Conservation (phyloP, 2,888 invertebrate genomes). For the Thereva unica region DNA sequence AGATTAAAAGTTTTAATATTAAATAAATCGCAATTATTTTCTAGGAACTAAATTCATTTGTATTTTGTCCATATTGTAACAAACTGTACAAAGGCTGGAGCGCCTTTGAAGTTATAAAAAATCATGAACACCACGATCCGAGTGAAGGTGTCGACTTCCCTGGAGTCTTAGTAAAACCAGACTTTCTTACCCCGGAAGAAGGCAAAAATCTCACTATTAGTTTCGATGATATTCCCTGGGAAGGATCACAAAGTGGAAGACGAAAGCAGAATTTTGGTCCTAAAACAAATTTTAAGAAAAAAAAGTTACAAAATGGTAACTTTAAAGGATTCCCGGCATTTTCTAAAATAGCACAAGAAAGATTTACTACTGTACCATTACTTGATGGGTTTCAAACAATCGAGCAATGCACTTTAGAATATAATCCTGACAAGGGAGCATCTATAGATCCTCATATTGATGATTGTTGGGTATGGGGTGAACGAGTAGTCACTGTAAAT, state of each 20-base stretch:
- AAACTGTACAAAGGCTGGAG: constrained; percentile 79
- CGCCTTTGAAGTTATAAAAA: constrained; percentile 58
- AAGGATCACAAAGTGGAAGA: constrained; percentile 91
- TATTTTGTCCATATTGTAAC: constrained; percentile 77
- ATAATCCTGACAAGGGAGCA: constrained; percentile 82
- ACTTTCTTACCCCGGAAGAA: constrained; percentile 77
- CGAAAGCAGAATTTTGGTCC: constrained; percentile 98
- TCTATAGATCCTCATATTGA: constrained; percentile 98
- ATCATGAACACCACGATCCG: constrained; percentile 2
- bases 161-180: constrained; percentile 69
- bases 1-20: constrained; percentile 16
- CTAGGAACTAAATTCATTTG: constrained; percentile 65
- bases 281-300: constrained; percentile 96
- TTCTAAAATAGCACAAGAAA: constrained; percentile 77
- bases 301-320: constrained; percentile 74
- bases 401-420: constrained; percentile 96
- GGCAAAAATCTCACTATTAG: constrained; percentile 67
- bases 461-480: constrained; percentile 99
- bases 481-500: constrained; percentile 91
- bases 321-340: constrained; percentile 86
- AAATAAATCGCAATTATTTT: constrained; percentile 42
- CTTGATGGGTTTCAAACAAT: constrained; percentile 78
- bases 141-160: constrained; percentile 58
- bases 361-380: constrained; percentile 66
- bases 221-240: constrained; percentile 85